Conservation (phyloP, 2,113 vertebrate species). For the Tursiops truncatus region DNA sequence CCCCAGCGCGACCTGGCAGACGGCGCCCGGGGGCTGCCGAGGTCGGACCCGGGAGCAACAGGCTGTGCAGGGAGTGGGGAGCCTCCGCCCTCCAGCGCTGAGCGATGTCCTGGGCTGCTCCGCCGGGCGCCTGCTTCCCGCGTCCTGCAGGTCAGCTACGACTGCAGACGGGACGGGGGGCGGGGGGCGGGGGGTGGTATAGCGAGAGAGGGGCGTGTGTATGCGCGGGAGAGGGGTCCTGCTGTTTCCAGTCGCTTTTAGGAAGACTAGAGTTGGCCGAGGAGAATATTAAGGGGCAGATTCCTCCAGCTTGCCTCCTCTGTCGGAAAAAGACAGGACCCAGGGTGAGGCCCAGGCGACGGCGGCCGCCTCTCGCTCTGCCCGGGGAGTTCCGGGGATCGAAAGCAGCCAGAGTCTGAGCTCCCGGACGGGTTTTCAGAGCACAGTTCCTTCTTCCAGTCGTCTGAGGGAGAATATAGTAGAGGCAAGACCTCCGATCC, state of each 20-base stretch:
- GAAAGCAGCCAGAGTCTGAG: neutral
- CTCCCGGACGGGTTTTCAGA: neutral
- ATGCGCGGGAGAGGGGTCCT: neutral
- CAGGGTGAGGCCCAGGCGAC: neutral
- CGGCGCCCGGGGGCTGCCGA: neutral
- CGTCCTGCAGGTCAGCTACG: neutral
- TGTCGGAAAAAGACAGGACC: neutral
- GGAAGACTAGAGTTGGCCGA: neutral
- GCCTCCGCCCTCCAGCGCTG: neutral
- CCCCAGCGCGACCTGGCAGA: neutral
- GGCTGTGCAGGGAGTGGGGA: neutral
- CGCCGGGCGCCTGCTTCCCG: neutral
- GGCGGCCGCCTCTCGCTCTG: neutral
- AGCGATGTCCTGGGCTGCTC: neutral
- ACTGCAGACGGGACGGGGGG: neutral
- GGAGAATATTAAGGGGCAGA: neutral
- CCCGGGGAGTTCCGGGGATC: neutral
- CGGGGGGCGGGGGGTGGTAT: too few species aligned
- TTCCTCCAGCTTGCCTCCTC: neutral
- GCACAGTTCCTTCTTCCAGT: neutral
- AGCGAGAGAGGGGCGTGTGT: neutral
- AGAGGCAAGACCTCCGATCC: neutral
- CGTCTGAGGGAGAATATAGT: too few species aligned
- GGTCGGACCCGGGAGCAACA: neutral
- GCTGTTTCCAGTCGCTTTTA: neutral